Conservation (phyloP, 1,140 invertebrate species). For the Drosophila ogumai region DNA sequence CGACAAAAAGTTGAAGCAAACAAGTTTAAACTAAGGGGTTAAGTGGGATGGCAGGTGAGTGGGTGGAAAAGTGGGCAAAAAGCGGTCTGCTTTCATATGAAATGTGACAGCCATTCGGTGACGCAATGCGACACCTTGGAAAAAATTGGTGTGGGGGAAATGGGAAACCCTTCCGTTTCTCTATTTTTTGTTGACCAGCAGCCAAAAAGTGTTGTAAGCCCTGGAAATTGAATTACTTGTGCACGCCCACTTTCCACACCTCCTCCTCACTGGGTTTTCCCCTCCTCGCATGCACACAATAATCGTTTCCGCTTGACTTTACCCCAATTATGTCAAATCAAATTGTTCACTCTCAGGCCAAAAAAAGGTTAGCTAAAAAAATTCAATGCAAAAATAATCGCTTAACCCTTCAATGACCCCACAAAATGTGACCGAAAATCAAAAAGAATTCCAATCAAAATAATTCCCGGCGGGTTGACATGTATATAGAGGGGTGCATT, state of each 20-base stretch:
- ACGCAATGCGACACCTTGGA: slow-evolving; percentile 71
- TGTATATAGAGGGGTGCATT: slow-evolving; percentile 16
- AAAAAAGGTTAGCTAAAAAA: slow-evolving; percentile 3
- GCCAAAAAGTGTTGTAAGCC: slow-evolving; percentile 47
- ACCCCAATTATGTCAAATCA: slow-evolving; percentile 77
- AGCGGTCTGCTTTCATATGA: slow-evolving; percentile 11
- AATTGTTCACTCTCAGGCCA: slow-evolving; percentile 44
- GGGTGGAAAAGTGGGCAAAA: slow-evolving; percentile 8
- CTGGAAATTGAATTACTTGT: slow-evolving; percentile 72
- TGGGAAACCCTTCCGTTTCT: slow-evolving; percentile 20
- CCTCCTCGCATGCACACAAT: slow-evolving; percentile 32
- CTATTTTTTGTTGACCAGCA: slow-evolving; percentile 38
- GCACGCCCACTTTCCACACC: slow-evolving; percentile 31
- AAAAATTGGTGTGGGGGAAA: neutral
- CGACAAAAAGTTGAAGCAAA: slow-evolving; percentile 48
- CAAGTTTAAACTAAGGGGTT: slow-evolving; percentile 50
- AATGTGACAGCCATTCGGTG: slow-evolving; percentile 46
- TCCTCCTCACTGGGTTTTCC: neutral
- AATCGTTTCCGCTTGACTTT: slow-evolving; percentile 80
- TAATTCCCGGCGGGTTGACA: slow-evolving; percentile 31
- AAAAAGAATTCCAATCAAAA: slow-evolving; percentile 42
- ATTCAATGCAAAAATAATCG: slow-evolving; percentile 34
- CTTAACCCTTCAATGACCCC: slow-evolving; percentile 48
- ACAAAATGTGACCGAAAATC: slow-evolving; percentile 51
- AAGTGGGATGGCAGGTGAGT: slow-evolving; percentile 17